Evolutionary conservation across 2,797 vertebrate genomes (phyloP).

Genomic region (Oryzias sinensis): DNA sequence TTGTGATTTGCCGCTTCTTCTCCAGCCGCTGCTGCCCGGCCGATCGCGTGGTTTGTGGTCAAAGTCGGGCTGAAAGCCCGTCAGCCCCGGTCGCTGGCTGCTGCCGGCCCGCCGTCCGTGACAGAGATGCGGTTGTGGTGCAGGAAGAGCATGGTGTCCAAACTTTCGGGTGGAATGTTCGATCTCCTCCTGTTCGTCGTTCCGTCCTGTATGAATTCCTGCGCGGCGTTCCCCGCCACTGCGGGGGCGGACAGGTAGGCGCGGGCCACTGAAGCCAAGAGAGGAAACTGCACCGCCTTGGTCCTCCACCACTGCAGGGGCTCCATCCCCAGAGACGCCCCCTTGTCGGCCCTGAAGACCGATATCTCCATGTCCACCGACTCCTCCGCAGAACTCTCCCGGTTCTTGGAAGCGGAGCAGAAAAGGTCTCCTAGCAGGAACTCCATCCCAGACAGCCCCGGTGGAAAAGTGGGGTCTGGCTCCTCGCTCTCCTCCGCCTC

Average conservation of each 20-base stretch:
- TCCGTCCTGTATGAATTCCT: conserved; percentile 54
- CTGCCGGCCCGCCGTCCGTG: neutral
- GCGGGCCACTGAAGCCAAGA: conserved; percentile 68
- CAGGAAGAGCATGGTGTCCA: conserved; percentile 77
- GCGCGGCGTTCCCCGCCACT: conserved; percentile 62
- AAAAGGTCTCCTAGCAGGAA: conserved; percentile 79
- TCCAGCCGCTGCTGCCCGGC: too few species aligned
- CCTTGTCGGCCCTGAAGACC: conserved; percentile 71
- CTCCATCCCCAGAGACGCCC: conserved; percentile 69
- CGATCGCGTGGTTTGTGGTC: too few species aligned
- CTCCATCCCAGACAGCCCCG: conserved; percentile 70
- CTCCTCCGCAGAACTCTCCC: conserved; percentile 69
- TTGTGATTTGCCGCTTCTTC: too few species aligned
- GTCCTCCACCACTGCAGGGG: conserved; percentile 80
- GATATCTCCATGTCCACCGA: conserved; percentile 74
- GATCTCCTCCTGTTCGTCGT: conserved; percentile 60
- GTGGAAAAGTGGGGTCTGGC: conserved; percentile 44
- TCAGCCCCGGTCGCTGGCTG: too few species aligned
- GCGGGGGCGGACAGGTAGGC: conserved; percentile 76
- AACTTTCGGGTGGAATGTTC: conserved; percentile 70
- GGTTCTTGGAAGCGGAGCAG: conserved; percentile 43
- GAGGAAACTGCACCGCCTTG: conserved; percentile 71
- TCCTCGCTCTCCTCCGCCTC: conserved; percentile 33
- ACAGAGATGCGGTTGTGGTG: conserved; percentile 67
- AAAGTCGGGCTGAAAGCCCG: too few species aligned